phyloP scores from a whole-genome alignment of 2,888 invertebrate genomes.

The Buathra laborator region DNA sequence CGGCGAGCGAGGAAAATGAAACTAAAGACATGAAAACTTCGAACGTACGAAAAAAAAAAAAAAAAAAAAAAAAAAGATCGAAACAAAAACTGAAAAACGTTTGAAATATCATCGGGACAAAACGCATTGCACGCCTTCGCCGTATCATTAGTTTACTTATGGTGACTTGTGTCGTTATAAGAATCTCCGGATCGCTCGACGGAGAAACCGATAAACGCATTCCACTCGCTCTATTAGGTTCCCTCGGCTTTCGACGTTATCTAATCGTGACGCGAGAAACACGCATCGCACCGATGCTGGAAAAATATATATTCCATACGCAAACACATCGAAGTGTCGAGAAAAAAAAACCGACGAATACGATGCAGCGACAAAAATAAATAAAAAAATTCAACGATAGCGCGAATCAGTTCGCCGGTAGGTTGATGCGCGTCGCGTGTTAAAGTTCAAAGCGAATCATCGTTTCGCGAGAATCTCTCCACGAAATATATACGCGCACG shows the following conservation, averaged over 20 bases:
- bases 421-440: constrained; percentile 3
- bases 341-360: background rate
- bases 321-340: background rate
- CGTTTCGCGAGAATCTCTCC: too few species aligned
- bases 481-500: too few species aligned
- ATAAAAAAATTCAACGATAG: background rate
- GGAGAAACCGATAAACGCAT: constrained; percentile 58
- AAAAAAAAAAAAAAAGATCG: background rate
- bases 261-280: constrained; percentile 46
- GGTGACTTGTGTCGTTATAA: background rate
- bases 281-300: constrained; percentile 18
- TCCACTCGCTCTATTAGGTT: constrained; percentile 47
- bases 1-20: background rate
- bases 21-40: constrained; percentile 3
- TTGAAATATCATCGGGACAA: background rate
- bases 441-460: constrained; percentile 12
- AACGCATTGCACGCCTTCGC: background rate
- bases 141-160: background rate
- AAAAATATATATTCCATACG: constrained; percentile 16
- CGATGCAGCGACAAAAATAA: background rate
- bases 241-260: constrained; percentile 36
- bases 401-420: background rate
- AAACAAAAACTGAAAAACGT: background rate
- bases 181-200: constrained; percentile 11
- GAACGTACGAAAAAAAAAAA: background rate